Evolutionary conservation across 2,797 vertebrate genomes (phyloP).

Genomic region (Tauraco hartlaubi): DNA sequence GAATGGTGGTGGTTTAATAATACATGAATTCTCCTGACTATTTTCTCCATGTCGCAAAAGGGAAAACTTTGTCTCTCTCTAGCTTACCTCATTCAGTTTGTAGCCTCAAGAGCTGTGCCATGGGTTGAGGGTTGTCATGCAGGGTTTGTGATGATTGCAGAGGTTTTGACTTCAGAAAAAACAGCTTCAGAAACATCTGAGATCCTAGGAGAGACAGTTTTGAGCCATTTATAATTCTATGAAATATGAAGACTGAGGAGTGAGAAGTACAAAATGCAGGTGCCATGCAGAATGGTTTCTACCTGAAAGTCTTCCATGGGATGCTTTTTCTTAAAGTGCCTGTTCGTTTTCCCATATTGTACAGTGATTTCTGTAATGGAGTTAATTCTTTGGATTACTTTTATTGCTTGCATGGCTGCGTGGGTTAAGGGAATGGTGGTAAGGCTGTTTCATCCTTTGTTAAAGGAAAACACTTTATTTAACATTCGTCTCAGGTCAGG

Average conservation of each 20-base stretch:
- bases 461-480: conserved; percentile 11
- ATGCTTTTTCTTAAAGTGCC: not conserved
- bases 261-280: not conserved
- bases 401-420: not conserved
- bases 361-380: not conserved
- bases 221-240: conserved; percentile 4
- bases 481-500: not conserved
- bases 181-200: not conserved
- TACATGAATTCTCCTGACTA: not conserved
- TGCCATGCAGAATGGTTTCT: not conserved
- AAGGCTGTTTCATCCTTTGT: not conserved
- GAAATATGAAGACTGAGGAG: not conserved
- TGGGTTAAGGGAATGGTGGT: not conserved
- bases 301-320: not conserved
- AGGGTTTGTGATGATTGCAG: not conserved
- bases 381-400: not conserved
- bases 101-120: not conserved
- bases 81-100: not conserved
- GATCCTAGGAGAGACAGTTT: not conserved
- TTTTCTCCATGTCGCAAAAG: not conserved
- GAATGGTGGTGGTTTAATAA: not conserved
- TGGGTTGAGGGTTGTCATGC: not conserved
- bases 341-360: not conserved
- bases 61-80: not conserved
- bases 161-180: not conserved